Evolutionary conservation across 1,140 invertebrate genomes (phyloP).

Genomic region (Thrips palmi): DNA sequence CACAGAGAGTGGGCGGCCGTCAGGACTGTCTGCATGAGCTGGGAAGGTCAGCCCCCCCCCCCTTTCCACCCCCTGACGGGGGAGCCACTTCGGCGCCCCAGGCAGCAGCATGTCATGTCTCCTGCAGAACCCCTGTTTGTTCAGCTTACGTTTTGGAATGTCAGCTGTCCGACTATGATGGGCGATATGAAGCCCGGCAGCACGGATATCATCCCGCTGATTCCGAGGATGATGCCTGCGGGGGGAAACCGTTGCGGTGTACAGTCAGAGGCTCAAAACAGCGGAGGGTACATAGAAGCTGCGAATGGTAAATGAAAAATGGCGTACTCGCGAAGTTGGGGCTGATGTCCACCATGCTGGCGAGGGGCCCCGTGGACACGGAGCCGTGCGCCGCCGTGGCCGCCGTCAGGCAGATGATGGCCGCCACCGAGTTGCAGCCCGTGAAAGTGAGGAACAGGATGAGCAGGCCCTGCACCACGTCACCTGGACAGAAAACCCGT

Average conservation of each 20-base stretch:
- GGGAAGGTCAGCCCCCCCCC: no score
- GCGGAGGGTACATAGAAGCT: no score
- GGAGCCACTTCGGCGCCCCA: constrained; percentile 2
- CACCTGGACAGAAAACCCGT: no score
- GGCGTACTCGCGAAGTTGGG: constrained; percentile 51
- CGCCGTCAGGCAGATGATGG: constrained; percentile 36
- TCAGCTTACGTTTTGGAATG: constrained; percentile 38
- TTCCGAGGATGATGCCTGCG: no score
- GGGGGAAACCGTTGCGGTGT: no score
- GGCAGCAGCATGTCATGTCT: constrained; percentile 1
- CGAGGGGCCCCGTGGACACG: constrained; percentile 39
- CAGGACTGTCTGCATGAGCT: no score
- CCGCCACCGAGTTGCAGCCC: constrained; percentile 37
- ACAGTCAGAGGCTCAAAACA: no score
- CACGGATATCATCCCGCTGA: constrained; percentile 31
- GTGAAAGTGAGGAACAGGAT: constrained; percentile 37
- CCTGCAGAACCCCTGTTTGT: not conserved
- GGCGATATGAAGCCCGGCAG: constrained; percentile 36
- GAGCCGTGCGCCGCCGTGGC: constrained; percentile 41
- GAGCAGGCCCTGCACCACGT: constrained; percentile 31
- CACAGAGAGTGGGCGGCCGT: no score
- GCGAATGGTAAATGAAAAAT: no score
- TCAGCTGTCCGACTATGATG: constrained; percentile 35
- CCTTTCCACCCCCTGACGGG: no score
- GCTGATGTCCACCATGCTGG: constrained; percentile 41